Base-by-base conservation (phyloP, 2,797 vertebrate genomes). In the Pipistrellus pipistrellus region DNA sequence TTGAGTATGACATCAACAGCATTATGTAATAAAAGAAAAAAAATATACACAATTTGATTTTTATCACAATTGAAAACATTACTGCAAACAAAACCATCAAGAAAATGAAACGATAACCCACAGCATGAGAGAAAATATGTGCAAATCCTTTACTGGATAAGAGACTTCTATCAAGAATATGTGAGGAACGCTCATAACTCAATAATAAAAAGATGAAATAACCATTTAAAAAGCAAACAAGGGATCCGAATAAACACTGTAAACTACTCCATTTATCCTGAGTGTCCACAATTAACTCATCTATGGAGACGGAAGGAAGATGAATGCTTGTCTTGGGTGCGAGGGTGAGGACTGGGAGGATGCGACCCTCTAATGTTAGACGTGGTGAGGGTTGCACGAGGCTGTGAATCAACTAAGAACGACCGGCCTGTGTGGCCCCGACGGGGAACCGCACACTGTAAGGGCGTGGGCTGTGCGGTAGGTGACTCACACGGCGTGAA, bases 71-170 rank as follows among this genome's bases (percentile, higher is more conserved):
- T 53, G 38, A 51, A 81, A 76, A 68, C n/a, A 13, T 81, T 32
- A 8, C 55, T 78, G 3, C 6, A 85, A 92, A 66, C 4, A n/a
- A 92, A 94, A 68, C 9, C 73, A 91, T 66, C 17, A 86, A 73
- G 73, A 62, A 78, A 85, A 51, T 53, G 25, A 81, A 51, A 88
- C 84, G 66, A 76, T 15, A 84, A 46, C 11, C 5, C 25, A 69
- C 6, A 57, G 44, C 80, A 95, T 35, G 21, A 81, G 21, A 64
- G 30, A 66, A 90, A 81, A 62, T 38, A 85, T 41, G 6, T 91
- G 13, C 2, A 48, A 88, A 77, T 77, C 18, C 57, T 32, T 93
- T 77, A 62, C 27, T 69, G 41, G 23, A 38, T 75, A 69, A 80
- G 59, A 7, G 35, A 55, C 57, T 72, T 73, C 25, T 51, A 68